These are phyloP conservation scores for Megastigmus dorsalis DNA, from an alignment of 2,888 invertebrate genomes.

Conservation along the genomic window DNA sequence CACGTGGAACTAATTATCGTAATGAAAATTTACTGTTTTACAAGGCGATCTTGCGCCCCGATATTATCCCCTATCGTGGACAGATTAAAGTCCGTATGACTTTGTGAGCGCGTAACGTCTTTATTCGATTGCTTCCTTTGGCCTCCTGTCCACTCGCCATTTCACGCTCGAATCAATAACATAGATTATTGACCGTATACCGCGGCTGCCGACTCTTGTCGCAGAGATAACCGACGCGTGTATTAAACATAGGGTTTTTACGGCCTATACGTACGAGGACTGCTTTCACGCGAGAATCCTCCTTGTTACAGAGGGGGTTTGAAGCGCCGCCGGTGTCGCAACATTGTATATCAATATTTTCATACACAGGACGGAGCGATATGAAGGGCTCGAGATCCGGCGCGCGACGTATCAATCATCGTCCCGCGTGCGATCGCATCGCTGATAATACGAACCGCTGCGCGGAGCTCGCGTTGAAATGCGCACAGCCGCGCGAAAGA, in stretches of 20 bases:
- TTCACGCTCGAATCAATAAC: conserved; percentile 25
- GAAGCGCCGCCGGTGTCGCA: background rate
- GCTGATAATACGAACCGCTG: too few species aligned
- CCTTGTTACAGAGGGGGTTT: background rate
- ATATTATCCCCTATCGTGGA: too few species aligned
- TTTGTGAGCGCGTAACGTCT: too few species aligned
- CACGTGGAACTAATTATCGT: conserved; percentile 23
- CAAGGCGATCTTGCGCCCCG: conserved; percentile 1
- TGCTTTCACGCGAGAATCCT: background rate
- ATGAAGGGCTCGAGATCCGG: background rate
- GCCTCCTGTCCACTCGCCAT: too few species aligned
- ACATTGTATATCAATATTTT: conserved; percentile 27
- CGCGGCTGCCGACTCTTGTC: too few species aligned
- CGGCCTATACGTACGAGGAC: background rate
- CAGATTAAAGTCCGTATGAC: too few species aligned
- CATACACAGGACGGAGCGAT: background rate
- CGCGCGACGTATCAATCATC: conserved; percentile 26
- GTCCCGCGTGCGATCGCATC: background rate
- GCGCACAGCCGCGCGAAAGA: too few species aligned
- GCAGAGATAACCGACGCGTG: background rate
- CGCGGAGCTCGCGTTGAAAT: too few species aligned
- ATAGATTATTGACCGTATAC: conserved; percentile 1
- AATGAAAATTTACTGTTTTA: conserved; percentile 26
- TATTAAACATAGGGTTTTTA: conserved; percentile 32
- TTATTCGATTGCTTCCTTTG: too few species aligned